Base-by-base conservation (phyloP, 2,888 invertebrate genomes). In the Altica lythri region DNA sequence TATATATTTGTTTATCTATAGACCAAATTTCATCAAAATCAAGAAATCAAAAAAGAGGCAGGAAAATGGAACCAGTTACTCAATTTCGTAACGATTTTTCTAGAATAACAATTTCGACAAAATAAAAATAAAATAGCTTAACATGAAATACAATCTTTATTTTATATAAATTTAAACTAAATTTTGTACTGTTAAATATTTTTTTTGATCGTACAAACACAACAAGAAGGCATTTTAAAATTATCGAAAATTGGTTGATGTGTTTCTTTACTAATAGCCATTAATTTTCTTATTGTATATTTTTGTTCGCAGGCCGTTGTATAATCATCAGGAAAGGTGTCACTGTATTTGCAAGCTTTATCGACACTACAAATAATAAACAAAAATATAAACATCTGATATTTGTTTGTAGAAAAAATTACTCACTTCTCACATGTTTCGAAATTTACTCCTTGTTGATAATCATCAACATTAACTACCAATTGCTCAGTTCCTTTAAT, bases 401-500 rank as follows among this genome's bases (percentile, higher is more conserved):
- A 18, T 22, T 13, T 18, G n/a, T 27, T n/a, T 18, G 8, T 30
- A 19, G 10, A 17, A 1, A 2, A 32, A 32, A 5, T 51, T 35
- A 53, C 53, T 58, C 42, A 59, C 60, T 17, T 42, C 81, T 74
- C 62, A 79, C 91, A 92, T 58, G 82, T 81, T 72, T 91, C 90
- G 1, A 87, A 82, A 38, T 83, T 80, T 38, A 90, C 81, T 18
- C 85, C 86, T 73, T 91, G 91, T 18, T 82, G 77, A 51, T 83
- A 85, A 1, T 80, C 75, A 0, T 81, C 80, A 5, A 81, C 80
- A 69, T 91, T 88, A 1, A 89, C 77, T 9, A 91, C 81, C 29
- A 80, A 79, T 61, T 83, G 77, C 83, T 86, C 88, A 44, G 82
- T 77, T 3, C 81, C 81, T 4, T 83, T 75, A 46, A 77, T 75